Evolutionary conservation across 2,797 vertebrate genomes (phyloP), one percentile per base, ranked within the genome.

Genomic region (Pantherophis vulpinus): DNA sequence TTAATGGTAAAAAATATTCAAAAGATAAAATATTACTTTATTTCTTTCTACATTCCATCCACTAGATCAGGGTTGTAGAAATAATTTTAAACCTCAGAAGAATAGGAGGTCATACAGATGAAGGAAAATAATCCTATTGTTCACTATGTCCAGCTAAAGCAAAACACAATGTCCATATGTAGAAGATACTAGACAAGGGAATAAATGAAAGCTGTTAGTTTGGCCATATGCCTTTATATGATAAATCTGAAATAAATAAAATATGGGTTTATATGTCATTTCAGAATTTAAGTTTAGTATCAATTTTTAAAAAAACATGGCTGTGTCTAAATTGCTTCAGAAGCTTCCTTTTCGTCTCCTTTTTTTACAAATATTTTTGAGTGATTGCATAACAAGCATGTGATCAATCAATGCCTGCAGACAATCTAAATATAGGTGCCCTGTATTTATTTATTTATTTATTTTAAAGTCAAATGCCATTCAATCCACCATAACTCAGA

Each of bases 1-100:
- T 10, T 4, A 51, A 87, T 58, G 55, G 90, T 16, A 94, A 94
- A 56, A 42, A 66, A 70, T 92, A 63, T 89, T 90, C 54, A 61
- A n/a, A 92, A 56, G 70, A 79, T 27, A n/a, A 56, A 56, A 4
- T 56, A 91, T n/a, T 58, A 87, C 5, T 55, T 89, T 86, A 90
- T 3, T 56, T 37, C 47, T 42, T 20, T 63, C 32, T 25, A 47
- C n/a, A 59, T n/a, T 37, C 60, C 54, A 2, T 87, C 29, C 54
- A 74, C 58, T 91, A 60, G 37, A 16, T 29, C 3, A 66, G 14
- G 11, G 4, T 18, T 51, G 11, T 54, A 29, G 37, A 66, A 7
- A 58, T 61, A 89, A 32, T 86, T 92, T 83, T n/a, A 70, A 70
- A 18, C 37, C 74, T 79, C 74, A 79, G 37, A 79, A 42, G 18